Conservation (phyloP, 1,140 invertebrate species). For the Arctopsyche grandis region DNA sequence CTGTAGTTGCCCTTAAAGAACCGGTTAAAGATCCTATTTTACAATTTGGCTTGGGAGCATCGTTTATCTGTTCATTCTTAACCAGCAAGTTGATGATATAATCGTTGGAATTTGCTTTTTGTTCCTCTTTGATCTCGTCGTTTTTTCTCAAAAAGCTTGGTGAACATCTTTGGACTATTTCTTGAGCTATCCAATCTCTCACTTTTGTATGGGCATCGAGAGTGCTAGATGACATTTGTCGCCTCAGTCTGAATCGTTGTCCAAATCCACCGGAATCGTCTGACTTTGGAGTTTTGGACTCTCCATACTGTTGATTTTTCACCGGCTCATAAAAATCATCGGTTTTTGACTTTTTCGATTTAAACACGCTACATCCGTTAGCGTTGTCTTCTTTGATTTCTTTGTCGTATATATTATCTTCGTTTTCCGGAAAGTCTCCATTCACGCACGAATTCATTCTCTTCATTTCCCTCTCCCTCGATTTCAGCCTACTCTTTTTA, state of each 20-base stretch:
- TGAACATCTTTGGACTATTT: constrained; percentile 77
- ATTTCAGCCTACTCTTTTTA: constrained; percentile 72
- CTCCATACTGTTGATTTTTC: constrained; percentile 58
- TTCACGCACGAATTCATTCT: constrained; percentile 56
- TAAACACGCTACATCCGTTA: constrained; percentile 68
- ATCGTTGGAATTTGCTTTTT: constrained; percentile 12
- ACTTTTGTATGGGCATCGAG: constrained; percentile 87
- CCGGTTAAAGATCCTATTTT: constrained; percentile 51
- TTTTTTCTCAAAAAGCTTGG: constrained; percentile 71
- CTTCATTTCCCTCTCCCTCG: constrained; percentile 66
- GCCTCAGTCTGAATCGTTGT: constrained; percentile 71
- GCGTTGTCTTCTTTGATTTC: constrained; percentile 61
- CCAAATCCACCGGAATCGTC: constrained; percentile 67
- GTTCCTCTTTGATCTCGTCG: constrained; percentile 59
- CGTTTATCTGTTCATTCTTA: neutral
- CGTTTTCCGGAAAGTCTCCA: constrained; percentile 55
- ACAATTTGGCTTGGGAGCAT: constrained; percentile 51
- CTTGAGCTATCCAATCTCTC: constrained; percentile 83
- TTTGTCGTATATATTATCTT: constrained; percentile 62
- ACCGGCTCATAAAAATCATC: constrained; percentile 70
- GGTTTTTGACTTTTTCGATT: constrained; percentile 62
- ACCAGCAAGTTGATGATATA: neutral
- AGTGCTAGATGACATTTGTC: constrained; percentile 80
- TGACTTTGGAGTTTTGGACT: constrained; percentile 73
- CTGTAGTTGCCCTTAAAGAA: constrained; percentile 48